Evolutionary conservation across 2,888 invertebrate species (phyloP).

Genomic region (Brachycybe producta): DNA sequence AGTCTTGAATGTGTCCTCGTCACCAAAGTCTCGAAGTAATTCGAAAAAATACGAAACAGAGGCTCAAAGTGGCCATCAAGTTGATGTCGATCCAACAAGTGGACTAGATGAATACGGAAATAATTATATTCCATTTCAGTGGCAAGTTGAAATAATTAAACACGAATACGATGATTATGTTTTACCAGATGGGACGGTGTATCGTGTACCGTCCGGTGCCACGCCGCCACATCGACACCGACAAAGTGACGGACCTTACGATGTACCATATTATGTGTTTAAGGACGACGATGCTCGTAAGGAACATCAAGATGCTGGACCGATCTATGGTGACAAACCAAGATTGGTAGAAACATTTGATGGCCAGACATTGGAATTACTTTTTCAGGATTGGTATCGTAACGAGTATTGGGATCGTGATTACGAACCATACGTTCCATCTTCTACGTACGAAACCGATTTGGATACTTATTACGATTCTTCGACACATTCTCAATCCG

Average conservation of each 20-base stretch:
- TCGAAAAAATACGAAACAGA: too few relatives aligned
- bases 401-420: conserved; percentile 10
- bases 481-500: too few relatives aligned
- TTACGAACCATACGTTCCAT: too few relatives aligned
- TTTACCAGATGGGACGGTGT: conserved; percentile 13
- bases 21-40: too few relatives aligned
- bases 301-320: conserved; percentile 1
- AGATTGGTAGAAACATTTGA: conserved; percentile 16
- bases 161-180: conserved; percentile 17
- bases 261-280: conserved; percentile 14
- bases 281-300: conserved; percentile 10
- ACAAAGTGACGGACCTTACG: conserved; percentile 8
- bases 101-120: conserved; percentile 11
- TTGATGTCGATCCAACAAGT: too few relatives aligned
- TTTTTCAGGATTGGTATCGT: conserved; percentile 13
- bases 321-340: conserved; percentile 3
- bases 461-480: too few relatives aligned
- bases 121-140: conserved; percentile 17
- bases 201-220: conserved; percentile 11
- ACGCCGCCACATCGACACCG: conserved; percentile 14
- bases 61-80: too few relatives aligned
- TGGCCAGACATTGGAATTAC: conserved; percentile 8
- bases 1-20: too few relatives aligned
- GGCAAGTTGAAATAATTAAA: conserved; percentile 16
- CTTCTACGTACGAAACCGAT: too few relatives aligned